Evolutionary conservation across 23 tunicate species (phyloP).

Genomic region (Pegea sp.): DNA sequence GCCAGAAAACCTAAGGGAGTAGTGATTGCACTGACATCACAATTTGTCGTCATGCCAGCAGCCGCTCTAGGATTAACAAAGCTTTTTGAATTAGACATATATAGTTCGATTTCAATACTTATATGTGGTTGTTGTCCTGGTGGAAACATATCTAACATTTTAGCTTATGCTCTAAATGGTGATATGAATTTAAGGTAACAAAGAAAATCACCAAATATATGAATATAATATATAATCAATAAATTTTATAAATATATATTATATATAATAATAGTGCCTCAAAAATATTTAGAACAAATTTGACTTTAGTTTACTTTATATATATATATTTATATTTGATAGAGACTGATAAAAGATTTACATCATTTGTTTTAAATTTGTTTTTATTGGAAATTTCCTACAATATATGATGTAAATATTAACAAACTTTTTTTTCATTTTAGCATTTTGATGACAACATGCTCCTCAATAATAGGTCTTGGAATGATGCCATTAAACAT

Average conservation of each 20-base stretch:
- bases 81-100: slow-evolving; percentile 37
- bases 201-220: too few species aligned
- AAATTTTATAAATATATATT: too few species aligned
- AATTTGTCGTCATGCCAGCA: slow-evolving; percentile 78
- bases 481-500: slow-evolving; percentile 77
- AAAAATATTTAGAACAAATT: too few species aligned
- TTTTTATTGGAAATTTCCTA: too few species aligned
- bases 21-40: slow-evolving; percentile 61
- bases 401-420: too few species aligned
- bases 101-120: slow-evolving; percentile 72
- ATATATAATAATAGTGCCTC: too few species aligned
- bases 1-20: slow-evolving; percentile 77
- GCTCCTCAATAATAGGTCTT: slow-evolving; percentile 72
- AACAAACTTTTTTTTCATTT: too few species aligned
- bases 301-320: too few species aligned
- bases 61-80: slow-evolving; percentile 46
- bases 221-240: too few species aligned
- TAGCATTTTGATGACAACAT: slow-evolving; percentile 91
- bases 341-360: too few species aligned
- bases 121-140: slow-evolving; percentile 95
- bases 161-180: slow-evolving; percentile 68
- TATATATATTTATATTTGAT: too few species aligned
- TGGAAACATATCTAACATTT: slow-evolving; percentile 84
- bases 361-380: too few species aligned
- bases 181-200: slow-evolving; percentile 79